These are phyloP conservation scores for Callopanchax toddi DNA, from an alignment of 2,113 vertebrate species.

Conservation along the genomic window DNA sequence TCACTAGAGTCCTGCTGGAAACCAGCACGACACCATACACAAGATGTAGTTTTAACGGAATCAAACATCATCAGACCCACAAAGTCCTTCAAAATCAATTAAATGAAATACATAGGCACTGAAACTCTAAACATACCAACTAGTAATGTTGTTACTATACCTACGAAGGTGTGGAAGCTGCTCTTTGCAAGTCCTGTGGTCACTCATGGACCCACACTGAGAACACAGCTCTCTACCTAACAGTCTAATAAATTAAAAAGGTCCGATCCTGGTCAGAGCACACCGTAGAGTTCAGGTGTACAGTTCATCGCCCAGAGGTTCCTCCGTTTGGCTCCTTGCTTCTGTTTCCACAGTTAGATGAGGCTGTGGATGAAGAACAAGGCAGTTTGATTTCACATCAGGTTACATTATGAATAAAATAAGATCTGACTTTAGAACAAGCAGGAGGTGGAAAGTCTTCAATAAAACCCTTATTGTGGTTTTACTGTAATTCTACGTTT, in stretches of 20 bases:
- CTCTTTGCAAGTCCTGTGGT: slow-evolving; percentile 29
- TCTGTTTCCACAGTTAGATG: slow-evolving; percentile 64
- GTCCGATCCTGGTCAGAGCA: slow-evolving; percentile 62
- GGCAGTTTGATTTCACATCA: slow-evolving; percentile 10
- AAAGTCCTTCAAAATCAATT: slow-evolving; percentile 14
- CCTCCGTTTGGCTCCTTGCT: slow-evolving; percentile 40
- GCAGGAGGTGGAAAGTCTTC: background rate
- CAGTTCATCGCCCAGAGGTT: slow-evolving; percentile 52
- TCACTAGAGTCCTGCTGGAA: slow-evolving; percentile 41
- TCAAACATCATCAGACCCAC: slow-evolving; percentile 21
- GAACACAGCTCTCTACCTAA: slow-evolving; percentile 49
- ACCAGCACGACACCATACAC: slow-evolving; percentile 17
- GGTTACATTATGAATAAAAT: background rate
- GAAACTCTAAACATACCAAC: slow-evolving; percentile 35
- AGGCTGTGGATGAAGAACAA: slow-evolving; percentile 62
- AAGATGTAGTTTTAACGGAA: slow-evolving; percentile 25
- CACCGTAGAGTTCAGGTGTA: slow-evolving; percentile 58
- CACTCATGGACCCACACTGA: slow-evolving; percentile 25
- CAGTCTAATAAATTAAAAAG: slow-evolving; percentile 72
- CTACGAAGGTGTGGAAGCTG: slow-evolving; percentile 48
- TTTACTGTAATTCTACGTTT: background rate
- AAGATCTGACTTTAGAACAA: background rate
- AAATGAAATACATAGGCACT: slow-evolving; percentile 47
- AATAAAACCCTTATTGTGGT: background rate
- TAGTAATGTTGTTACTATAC: slow-evolving; percentile 42